These are phyloP conservation scores for Eupithecia abbreviata DNA, from an alignment of 2,888 invertebrate species.

Conservation along the genomic window DNA sequence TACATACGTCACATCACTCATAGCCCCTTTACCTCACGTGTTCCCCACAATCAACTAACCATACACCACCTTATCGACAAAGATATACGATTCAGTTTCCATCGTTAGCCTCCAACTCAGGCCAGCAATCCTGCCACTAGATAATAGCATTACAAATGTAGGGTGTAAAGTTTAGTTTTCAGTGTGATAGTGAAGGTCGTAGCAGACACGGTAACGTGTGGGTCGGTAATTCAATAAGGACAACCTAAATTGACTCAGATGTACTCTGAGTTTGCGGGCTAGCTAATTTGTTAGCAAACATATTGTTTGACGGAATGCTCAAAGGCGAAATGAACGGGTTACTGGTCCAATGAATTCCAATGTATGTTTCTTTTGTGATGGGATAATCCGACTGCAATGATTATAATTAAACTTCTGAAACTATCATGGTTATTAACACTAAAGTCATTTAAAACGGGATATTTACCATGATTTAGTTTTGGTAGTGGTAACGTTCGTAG, in stretches of 20 bases:
- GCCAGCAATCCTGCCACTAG: conserved; percentile 23
- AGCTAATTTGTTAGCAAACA: conserved; percentile 78
- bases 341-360: conserved; percentile 11
- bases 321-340: conserved; percentile 16
- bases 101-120: background rate
- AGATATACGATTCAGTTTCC: conserved; percentile 34
- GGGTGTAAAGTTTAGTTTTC: conserved; percentile 36
- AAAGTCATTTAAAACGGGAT: too few relatives aligned
- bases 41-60: conserved; percentile 34
- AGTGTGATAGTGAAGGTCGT: conserved; percentile 17
- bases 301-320: conserved; percentile 66
- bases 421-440: too few relatives aligned
- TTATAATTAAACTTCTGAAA: too few relatives aligned
- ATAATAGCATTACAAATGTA: conserved; percentile 24
- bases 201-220: conserved; percentile 68
- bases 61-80: conserved; percentile 38
- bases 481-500: too few relatives aligned
- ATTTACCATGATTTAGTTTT: too few relatives aligned
- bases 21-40: conserved; percentile 67
- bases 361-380: background rate
- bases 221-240: conserved; percentile 80
- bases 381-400: background rate
- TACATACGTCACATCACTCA: conserved; percentile 77
- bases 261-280: conserved; percentile 72
- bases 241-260: conserved; percentile 80